These are phyloP conservation scores for Apoda limacodes DNA, from an alignment of 2,888 invertebrate species.

Conservation along the genomic window DNA sequence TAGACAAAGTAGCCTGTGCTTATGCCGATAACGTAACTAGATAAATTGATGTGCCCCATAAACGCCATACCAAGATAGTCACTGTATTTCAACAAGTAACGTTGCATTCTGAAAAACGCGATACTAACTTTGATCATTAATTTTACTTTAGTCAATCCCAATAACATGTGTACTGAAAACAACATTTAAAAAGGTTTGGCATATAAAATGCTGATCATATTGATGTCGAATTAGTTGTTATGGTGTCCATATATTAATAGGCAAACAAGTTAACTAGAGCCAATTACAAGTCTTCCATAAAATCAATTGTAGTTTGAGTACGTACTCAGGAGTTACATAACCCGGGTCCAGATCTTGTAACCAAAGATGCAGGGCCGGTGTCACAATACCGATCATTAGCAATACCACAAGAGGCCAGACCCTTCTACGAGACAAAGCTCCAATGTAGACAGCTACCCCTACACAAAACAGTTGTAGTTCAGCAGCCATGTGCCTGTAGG, in stretches of 20 bases:
- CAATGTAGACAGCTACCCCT: slow-evolving; percentile 21
- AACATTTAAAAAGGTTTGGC: too few relatives aligned
- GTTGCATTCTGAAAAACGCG: too few relatives aligned
- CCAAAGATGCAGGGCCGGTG: slow-evolving; percentile 27
- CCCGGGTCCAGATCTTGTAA: slow-evolving; percentile 28
- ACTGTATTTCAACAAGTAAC: too few relatives aligned
- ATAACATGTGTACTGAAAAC: too few relatives aligned
- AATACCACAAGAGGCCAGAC: slow-evolving; percentile 16
- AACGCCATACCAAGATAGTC: too few relatives aligned
- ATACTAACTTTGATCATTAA: too few relatives aligned
- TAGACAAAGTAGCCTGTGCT: slow-evolving; percentile 28
- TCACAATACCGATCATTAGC: slow-evolving; percentile 19
- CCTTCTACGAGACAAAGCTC: slow-evolving; percentile 9
- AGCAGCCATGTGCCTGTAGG: slow-evolving; percentile 31
- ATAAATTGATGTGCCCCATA: slow-evolving; percentile 34
- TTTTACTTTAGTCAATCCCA: too few relatives aligned
- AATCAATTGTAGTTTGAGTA: too few relatives aligned
- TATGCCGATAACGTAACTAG: slow-evolving; percentile 31
- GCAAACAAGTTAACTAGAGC: not conserved
- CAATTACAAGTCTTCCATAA: not conserved
- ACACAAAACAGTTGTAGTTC: slow-evolving; percentile 32
- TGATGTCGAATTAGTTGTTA: too few relatives aligned
- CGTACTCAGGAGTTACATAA: slow-evolving; percentile 13
- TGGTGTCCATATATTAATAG: too few relatives aligned
- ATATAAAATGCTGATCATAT: too few relatives aligned